Conservation (phyloP, 2,888 invertebrate species). For the Sylvicola fuscatus region DNA sequence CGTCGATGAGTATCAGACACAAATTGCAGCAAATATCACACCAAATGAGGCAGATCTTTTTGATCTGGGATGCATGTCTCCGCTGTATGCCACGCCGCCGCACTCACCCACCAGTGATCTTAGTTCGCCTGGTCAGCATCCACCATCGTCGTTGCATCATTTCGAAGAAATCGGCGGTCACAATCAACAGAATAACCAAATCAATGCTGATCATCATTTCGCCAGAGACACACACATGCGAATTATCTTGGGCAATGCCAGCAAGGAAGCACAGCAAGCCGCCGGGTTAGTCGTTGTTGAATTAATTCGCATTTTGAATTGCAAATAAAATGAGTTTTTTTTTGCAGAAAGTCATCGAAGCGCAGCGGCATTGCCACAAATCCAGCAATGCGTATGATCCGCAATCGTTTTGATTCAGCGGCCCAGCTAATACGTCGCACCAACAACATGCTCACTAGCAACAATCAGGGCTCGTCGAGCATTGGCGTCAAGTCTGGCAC, state of each 20-base stretch:
- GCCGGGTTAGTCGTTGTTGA: constrained; percentile 7
- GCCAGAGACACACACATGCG: constrained; percentile 83
- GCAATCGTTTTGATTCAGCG: constrained; percentile 26
- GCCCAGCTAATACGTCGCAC: constrained; percentile 25
- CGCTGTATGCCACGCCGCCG: constrained; percentile 65
- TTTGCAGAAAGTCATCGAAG: constrained; percentile 39
- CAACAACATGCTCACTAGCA: constrained; percentile 24
- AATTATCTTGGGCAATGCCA: constrained; percentile 45
- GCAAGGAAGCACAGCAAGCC: constrained; percentile 8
- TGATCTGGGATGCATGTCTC: constrained; percentile 31
- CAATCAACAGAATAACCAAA: constrained; percentile 3
- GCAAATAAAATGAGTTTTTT: constrained; percentile 2
- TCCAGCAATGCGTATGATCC: constrained; percentile 62
- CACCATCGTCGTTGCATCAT: constrained; percentile 19
- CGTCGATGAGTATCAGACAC: constrained; percentile 23
- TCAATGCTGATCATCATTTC: constrained; percentile 45
- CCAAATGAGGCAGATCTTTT: constrained; percentile 25
- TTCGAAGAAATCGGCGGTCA: constrained; percentile 21
- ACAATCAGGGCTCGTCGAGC: constrained; percentile 24
- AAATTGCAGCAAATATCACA: constrained; percentile 10
- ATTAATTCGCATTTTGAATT: not conserved
- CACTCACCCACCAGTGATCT: constrained; percentile 48
- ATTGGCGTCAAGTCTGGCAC: constrained; percentile 28
- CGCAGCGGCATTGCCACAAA: constrained; percentile 73
- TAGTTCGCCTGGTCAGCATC: constrained; percentile 27